A percentile compares a stretch with the other conserved stretches of the same genome.
Evolutionary conservation across 1,140 invertebrate species (phyloP).

Genomic region (Pentalonia nigronervosa): DNA sequence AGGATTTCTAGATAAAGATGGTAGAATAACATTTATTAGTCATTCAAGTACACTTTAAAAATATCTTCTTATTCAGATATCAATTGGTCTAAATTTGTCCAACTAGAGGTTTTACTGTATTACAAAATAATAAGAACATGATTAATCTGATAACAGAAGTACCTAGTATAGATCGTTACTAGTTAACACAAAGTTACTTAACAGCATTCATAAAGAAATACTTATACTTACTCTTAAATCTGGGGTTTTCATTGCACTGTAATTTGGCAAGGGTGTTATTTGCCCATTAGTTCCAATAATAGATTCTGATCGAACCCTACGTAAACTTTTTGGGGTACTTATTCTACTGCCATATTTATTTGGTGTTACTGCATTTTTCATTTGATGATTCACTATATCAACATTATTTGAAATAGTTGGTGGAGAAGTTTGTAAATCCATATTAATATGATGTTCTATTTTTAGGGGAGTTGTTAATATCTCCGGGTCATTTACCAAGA

Average conservation of each 20-base stretch:
- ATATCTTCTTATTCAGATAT: not conserved
- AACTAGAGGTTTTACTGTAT: too few relatives aligned
- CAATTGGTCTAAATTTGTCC: not conserved
- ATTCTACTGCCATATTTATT: slow-evolving; percentile 25
- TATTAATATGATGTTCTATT: not conserved
- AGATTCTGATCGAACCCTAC: slow-evolving; percentile 36
- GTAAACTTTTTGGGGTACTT: slow-evolving; percentile 43
- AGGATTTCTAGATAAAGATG: not conserved
- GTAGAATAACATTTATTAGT: not conserved
- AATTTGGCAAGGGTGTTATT: slow-evolving; percentile 60
- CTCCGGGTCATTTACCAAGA: not conserved
- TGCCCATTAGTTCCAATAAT: slow-evolving; percentile 26
- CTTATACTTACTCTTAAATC: slow-evolving; percentile 60
- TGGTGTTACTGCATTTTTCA: slow-evolving; percentile 34
- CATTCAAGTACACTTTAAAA: not conserved
- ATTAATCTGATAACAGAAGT: not conserved
- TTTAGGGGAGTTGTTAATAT: not conserved
- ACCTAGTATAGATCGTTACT: not conserved
- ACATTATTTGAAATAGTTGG: slow-evolving; percentile 35
- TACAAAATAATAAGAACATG: not conserved
- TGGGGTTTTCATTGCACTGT: slow-evolving; percentile 60
- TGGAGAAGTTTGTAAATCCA: not conserved
- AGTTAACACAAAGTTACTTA: not conserved
- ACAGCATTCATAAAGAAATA: not conserved
- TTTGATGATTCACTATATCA: slow-evolving; percentile 1